Conservation (phyloP, 2,888 invertebrate genomes). For the Nasonovia ribisnigri region DNA sequence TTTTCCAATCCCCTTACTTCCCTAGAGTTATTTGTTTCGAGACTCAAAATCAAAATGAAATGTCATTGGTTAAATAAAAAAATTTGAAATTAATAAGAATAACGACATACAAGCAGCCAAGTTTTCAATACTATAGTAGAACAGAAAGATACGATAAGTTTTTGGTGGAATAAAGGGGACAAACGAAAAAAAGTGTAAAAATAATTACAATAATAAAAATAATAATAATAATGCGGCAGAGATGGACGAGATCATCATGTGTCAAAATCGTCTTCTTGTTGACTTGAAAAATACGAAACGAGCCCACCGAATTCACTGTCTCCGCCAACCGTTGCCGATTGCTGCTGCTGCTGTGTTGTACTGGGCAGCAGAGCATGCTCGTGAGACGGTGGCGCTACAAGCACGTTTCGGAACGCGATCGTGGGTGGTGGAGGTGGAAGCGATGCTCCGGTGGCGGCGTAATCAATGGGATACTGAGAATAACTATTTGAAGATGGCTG, state of each 20-base stretch:
- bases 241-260: constrained; percentile 71
- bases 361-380: constrained; percentile 67
- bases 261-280: constrained; percentile 88
- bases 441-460: not conserved
- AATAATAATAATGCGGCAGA: constrained; percentile 14
- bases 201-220: not conserved
- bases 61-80: not conserved
- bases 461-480: constrained; percentile 66
- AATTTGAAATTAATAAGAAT: not conserved
- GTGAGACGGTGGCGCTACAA: constrained; percentile 67
- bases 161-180: not conserved
- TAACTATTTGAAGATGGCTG: constrained; percentile 62
- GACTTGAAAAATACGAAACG: constrained; percentile 93
- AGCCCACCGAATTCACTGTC: constrained; percentile 89
- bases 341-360: constrained; percentile 16
- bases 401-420: constrained; percentile 62
- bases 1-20: too few species aligned
- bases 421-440: constrained; percentile 67
- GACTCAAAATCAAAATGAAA: not conserved
- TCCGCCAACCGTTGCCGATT: constrained; percentile 68
- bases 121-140: not conserved
- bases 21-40: not conserved
- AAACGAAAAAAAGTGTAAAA: not conserved
- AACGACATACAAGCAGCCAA: not conserved
- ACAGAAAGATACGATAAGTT: not conserved